Conservation (phyloP, 2,888 invertebrate species). For the Drosophila anomelani region DNA sequence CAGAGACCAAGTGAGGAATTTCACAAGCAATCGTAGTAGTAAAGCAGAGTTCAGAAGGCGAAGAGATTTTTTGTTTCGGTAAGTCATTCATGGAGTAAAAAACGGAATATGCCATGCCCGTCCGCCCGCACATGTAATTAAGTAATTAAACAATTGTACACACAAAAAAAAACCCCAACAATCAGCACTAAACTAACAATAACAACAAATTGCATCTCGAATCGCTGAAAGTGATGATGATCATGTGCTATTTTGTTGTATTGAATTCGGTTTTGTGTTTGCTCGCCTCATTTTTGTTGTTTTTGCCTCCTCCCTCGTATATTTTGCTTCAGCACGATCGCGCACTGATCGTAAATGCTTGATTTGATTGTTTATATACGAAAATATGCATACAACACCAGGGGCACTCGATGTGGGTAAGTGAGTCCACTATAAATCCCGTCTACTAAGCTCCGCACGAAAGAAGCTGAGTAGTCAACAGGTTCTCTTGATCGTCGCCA, state of each 20-base stretch:
- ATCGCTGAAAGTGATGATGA: conserved; percentile 67
- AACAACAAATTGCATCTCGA: conserved; percentile 53
- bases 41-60: conserved; percentile 28
- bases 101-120: conserved; percentile 43
- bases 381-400: conserved; percentile 50
- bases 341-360: conserved; percentile 68
- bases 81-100: conserved; percentile 36
- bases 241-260: conserved; percentile 54
- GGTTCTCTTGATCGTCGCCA: conserved; percentile 12
- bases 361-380: conserved; percentile 75
- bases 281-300: conserved; percentile 30
- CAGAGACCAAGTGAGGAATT: conserved; percentile 50
- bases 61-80: conserved; percentile 13
- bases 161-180: conserved; percentile 32
- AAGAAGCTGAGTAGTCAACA: conserved; percentile 15
- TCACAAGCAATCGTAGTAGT: conserved; percentile 48
- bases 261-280: conserved; percentile 32
- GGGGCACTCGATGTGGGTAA: conserved; percentile 47
- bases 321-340: conserved; percentile 60
- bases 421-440: conserved; percentile 23
- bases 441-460: conserved; percentile 9
- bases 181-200: conserved; percentile 29
- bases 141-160: conserved; percentile 51
- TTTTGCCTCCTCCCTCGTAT: conserved; percentile 20
- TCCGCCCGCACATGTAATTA: conserved; percentile 53